Percentiles rank a stretch among this genome's conserved stretches.
Conservation (phyloP, 2,113 vertebrate genomes). For the Furnarius figulus region DNA sequence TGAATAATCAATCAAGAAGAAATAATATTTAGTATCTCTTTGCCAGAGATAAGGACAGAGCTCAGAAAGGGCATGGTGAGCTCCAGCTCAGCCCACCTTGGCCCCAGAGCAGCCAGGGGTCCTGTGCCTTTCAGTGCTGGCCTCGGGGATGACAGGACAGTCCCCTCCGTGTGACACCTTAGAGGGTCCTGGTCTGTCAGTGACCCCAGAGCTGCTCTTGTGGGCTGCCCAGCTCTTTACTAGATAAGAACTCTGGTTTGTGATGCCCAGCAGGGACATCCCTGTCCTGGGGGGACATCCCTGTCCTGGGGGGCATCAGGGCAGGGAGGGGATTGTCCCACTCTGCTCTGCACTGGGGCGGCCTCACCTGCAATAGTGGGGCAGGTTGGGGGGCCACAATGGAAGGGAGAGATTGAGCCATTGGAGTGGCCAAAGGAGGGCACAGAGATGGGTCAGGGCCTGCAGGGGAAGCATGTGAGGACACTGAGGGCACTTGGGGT, state of each 20-base stretch:
- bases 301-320: neutral
- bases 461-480: too few species aligned
- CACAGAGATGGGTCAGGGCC: too few species aligned
- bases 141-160: neutral
- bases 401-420: too few species aligned
- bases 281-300: neutral
- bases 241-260: neutral
- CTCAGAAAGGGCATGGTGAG: neutral
- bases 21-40: neutral
- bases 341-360: neutral
- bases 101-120: too few species aligned
- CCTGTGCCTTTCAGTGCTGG: too few species aligned
- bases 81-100: neutral
- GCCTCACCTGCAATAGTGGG: neutral
- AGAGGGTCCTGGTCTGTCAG: neutral
- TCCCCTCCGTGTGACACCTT: neutral
- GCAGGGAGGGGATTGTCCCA: neutral
- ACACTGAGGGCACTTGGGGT: too few species aligned
- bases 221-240: neutral
- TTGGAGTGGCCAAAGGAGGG: too few species aligned
- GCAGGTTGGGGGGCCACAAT: too few species aligned
- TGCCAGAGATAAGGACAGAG: neutral
- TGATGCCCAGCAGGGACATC: neutral
- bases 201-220: neutral
- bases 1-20: neutral